Conservation (phyloP, 2,797 vertebrate species). For the Acanthopagrus latus region DNA sequence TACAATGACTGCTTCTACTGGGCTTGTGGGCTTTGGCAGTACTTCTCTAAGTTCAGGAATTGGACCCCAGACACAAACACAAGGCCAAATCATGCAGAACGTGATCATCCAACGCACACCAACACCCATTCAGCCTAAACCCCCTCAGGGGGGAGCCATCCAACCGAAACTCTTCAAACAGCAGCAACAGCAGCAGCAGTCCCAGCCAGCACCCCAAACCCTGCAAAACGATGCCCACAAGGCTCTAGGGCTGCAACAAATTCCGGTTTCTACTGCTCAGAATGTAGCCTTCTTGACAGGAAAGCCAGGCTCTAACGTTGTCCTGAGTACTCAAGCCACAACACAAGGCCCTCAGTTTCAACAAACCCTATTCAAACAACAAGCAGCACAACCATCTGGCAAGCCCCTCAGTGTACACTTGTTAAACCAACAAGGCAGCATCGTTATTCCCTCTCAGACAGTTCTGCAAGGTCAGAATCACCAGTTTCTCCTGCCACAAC, state of each 20-base stretch:
- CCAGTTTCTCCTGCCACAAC: constrained; percentile 92
- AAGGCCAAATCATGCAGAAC: constrained; percentile 90
- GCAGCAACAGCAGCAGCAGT: constrained; percentile 75
- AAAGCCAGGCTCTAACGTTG: constrained; percentile 91
- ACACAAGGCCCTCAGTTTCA: constrained; percentile 84
- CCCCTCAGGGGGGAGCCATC: constrained; percentile 85
- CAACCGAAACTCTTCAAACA: constrained; percentile 90
- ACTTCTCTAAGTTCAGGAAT: constrained; percentile 80
- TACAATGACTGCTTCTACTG: constrained; percentile 81
- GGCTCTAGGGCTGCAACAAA: constrained; percentile 84
- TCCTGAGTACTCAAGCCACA: constrained; percentile 87
- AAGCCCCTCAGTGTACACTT: constrained; percentile 95
- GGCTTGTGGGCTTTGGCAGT: constrained; percentile 84
- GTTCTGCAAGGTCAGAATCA: constrained; percentile 93
- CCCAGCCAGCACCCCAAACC: constrained; percentile 77
- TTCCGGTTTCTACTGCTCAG: constrained; percentile 87
- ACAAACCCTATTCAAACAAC: constrained; percentile 92
- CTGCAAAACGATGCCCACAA: constrained; percentile 86
- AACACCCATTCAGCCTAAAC: constrained; percentile 97
- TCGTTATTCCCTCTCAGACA: constrained; percentile 93
- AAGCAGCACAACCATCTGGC: constrained; percentile 81
- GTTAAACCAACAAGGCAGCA: constrained; percentile 94
- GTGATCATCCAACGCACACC: constrained; percentile 96
- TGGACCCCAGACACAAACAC: constrained; percentile 80
- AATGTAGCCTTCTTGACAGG: constrained; percentile 94